phyloP scores from a whole-genome alignment of 2,797 vertebrate genomes.

The Eleutherodactylus coqui region DNA sequence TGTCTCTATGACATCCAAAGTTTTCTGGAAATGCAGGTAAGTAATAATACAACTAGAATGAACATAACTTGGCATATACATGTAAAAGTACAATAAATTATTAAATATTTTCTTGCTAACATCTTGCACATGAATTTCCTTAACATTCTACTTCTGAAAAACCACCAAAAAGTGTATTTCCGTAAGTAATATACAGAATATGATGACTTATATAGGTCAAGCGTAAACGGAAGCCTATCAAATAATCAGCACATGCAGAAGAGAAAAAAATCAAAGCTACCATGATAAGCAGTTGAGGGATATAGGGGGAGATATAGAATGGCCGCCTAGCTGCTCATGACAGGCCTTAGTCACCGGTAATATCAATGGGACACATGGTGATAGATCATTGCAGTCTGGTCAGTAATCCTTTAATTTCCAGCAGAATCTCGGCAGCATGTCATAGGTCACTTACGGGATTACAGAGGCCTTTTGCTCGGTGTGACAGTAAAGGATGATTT shows the following conservation, averaged over 20 bases:
- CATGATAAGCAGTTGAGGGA: background rate
- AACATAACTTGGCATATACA: no score
- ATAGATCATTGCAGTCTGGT: slow-evolving; percentile 20
- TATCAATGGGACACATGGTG: slow-evolving; percentile 41
- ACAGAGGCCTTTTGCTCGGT: background rate
- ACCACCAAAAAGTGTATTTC: background rate
- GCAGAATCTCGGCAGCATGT: background rate
- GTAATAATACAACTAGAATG: no score
- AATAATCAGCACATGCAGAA: background rate
- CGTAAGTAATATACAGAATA: no score
- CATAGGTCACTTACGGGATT: slow-evolving; percentile 29
- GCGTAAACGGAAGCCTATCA: background rate
- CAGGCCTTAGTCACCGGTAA: slow-evolving; percentile 16
- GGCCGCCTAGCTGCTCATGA: slow-evolving; percentile 15
- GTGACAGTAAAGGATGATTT: slow-evolving; percentile 15
- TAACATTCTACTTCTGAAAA: background rate
- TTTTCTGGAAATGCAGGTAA: no score
- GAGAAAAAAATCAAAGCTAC: background rate
- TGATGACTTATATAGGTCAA: background rate
- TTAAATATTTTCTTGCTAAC: background rate
- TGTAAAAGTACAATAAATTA: background rate
- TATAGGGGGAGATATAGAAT: slow-evolving; percentile 1
- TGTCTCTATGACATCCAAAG: no score
- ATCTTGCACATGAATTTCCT: background rate
- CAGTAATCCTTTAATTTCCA: slow-evolving; percentile 39